A percentile compares a stretch with the other conserved stretches of the same genome.
phyloP scores from a whole-genome alignment of 2,797 vertebrate genomes.

The Leptatherina wallacei region DNA sequence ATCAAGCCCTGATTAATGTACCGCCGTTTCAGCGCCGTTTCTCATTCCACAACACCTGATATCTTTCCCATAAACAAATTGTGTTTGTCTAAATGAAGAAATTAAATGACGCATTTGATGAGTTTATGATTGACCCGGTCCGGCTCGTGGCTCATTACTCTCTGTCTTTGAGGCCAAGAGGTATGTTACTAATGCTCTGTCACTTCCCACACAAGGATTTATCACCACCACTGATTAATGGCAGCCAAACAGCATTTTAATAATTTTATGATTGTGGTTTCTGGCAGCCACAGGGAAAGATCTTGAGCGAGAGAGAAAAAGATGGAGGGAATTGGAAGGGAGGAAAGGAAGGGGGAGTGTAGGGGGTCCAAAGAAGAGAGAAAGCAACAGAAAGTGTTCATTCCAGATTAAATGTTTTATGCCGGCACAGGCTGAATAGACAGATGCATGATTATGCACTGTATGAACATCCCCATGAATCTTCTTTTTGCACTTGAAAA shows the following conservation, averaged over 20 bases:
- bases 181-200: constrained; percentile 95
- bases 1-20: constrained; percentile 99
- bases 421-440: constrained; percentile 82
- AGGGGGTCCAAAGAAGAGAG: constrained; percentile 48
- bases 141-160: constrained; percentile 92
- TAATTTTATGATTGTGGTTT: constrained; percentile 94
- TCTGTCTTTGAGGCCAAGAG: constrained; percentile 90
- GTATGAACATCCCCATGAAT: constrained; percentile 76
- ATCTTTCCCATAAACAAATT: constrained; percentile 99
- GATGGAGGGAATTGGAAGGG: constrained; percentile 52
- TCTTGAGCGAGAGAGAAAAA: constrained; percentile 49
- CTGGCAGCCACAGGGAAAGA: constrained; percentile 80
- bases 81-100: constrained; percentile 99
- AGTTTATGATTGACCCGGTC: constrained; percentile 99
- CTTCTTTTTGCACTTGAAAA: constrained; percentile 73
- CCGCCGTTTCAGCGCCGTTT: constrained; percentile 92
- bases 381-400: constrained; percentile 79
- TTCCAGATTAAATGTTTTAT: constrained; percentile 89
- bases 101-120: constrained; percentile 99
- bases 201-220: constrained; percentile 92
- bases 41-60: constrained; percentile 99
- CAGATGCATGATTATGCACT: constrained; percentile 83
- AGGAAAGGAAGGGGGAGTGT: constrained; percentile 18
- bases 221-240: constrained; percentile 98
- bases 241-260: constrained; percentile 92